phyloP scores from a whole-genome alignment of 2,888 invertebrate species.

The Nebria salina region DNA sequence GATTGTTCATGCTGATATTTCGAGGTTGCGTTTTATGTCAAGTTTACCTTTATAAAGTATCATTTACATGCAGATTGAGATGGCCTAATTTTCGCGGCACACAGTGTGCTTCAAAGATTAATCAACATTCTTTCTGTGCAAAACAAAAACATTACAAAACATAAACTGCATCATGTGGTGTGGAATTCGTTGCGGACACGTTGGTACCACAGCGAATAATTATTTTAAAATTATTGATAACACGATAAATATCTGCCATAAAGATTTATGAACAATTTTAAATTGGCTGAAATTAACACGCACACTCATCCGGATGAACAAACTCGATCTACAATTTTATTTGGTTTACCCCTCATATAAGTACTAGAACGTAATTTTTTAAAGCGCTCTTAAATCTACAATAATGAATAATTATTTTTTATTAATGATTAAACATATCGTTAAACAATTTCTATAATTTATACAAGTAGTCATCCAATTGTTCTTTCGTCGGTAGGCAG shows the following conservation, averaged over 20 bases:
- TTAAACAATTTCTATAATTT: neutral
- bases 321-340: neutral
- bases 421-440: neutral
- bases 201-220: neutral
- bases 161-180: neutral
- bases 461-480: neutral
- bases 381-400: neutral
- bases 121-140: neutral
- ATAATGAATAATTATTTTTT: neutral
- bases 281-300: neutral
- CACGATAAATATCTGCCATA: constrained; percentile 1
- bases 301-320: neutral
- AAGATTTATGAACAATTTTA: neutral
- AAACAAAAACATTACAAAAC: neutral
- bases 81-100: neutral
- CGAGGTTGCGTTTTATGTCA: neutral
- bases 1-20: neutral
- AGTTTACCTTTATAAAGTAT: neutral
- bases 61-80: constrained; percentile 1
- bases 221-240: neutral
- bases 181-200: neutral
- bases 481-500: neutral
- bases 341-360: no score
- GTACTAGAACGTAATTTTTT: no score
- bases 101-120: neutral